A percentile compares a stretch with the other conserved stretches of the same genome.
These are phyloP conservation scores for Toxostoma redivivum DNA, from an alignment of 2,113 vertebrate species.

Conservation along the genomic window DNA sequence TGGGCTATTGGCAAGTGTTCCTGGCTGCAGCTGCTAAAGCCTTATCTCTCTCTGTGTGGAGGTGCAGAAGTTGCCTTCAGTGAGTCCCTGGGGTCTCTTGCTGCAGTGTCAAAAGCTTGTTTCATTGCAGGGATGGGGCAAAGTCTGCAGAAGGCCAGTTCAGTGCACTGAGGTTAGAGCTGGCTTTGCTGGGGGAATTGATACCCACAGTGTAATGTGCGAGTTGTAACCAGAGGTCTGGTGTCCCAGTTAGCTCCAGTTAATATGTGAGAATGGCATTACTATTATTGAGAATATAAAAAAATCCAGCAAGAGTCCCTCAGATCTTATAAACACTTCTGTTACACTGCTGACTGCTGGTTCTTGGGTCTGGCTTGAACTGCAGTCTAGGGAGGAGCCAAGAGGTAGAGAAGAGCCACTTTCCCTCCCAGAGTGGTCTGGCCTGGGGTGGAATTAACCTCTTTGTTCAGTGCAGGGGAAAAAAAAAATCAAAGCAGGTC, in stretches of 20 bases:
- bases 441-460: neutral
- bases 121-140: neutral
- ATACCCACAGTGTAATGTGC: rapidly evolving
- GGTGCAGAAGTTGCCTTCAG: neutral
- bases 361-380: neutral
- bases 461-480: slow-evolving; percentile 1
- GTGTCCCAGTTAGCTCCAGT: neutral
- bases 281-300: neutral
- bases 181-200: neutral
- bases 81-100: neutral
- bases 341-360: neutral
- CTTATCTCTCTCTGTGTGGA: neutral
- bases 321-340: rapidly evolving
- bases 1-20: neutral
- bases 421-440: neutral
- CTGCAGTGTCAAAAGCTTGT: neutral
- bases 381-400: neutral
- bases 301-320: neutral
- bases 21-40: neutral
- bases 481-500: neutral
- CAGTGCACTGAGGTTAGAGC: neutral
- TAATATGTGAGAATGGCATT: neutral
- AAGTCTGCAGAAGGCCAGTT: neutral
- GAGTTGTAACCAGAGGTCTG: neutral
- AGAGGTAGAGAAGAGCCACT: neutral